Evolutionary conservation across 2,113 vertebrate species (phyloP), one percentile per base, ranked within the genome.

Genomic region (Felis chaus): DNA sequence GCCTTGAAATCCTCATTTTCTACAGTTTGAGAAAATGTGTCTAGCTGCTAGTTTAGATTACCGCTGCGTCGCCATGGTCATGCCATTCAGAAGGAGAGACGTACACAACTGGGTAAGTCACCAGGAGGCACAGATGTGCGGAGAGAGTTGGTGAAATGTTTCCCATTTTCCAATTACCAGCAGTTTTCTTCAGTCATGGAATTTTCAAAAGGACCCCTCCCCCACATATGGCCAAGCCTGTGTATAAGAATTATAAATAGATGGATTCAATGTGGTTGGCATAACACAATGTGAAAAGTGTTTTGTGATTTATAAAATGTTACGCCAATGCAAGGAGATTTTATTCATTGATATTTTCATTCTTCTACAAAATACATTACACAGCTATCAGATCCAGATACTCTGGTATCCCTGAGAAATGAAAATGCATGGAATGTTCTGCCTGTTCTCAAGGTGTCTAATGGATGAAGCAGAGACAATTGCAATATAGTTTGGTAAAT

Each of bases 1-100:
- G 97, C 83, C 92, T 88, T 94, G 79, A 98, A 97, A 98, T 96
- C 36, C 21, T 86, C 71, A 89, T 95, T 97, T 98, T 96, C 57
- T 87, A 48, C 63, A 95, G 94, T 89, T 93, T 86, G 93, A 92
- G 74, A 65, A 97, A 97, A 93, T 85, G 79, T 71, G 31, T 91
- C 80, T 73, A 78, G 81, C 74, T 95, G 76, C 57, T 93, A 29
- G 86, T 92, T 97, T 91, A 71, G 45, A 92, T 96, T 53, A 91
- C 50, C 25, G 14, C 74, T 88, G 65, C 65, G 55, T 29, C 55
- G 10, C 23, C 94, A 23, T 93, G 41, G 48, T 33, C 71, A 33
- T 90, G 89, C 8, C 29, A 76, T 89, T 96, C 61, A 50, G 39
- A 93, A 80, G 53, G 14, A 36, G 48, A 79, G 61, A 71, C 11